Conservation (phyloP, 1,140 invertebrate species). For the Lepidostoma basale region DNA sequence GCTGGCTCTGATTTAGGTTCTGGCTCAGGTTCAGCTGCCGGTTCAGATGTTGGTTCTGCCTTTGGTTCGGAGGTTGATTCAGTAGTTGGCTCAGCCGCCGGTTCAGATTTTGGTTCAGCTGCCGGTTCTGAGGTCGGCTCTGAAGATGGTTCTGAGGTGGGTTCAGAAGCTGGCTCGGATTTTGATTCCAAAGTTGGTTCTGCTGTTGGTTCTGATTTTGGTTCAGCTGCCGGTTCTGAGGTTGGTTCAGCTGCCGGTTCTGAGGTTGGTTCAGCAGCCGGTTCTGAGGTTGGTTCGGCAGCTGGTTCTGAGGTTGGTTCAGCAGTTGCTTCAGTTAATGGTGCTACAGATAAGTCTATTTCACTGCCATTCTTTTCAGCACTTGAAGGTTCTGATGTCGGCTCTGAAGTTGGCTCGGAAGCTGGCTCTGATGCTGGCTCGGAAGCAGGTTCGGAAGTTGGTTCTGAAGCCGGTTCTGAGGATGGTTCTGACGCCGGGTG, state of each 20-base stretch:
- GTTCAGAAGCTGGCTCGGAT: conserved; percentile 29
- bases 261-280: conserved; percentile 41
- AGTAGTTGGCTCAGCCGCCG: conserved; percentile 47
- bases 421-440: conserved; percentile 47
- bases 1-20: conserved; percentile 46
- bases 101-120: conserved; percentile 43
- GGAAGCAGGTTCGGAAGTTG: conserved; percentile 47
- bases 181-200: conserved; percentile 34
- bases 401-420: conserved; percentile 50
- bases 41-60: conserved; percentile 36
- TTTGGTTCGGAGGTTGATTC: conserved; percentile 46
- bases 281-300: conserved; percentile 48
- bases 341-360: conserved; percentile 48
- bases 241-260: conserved; percentile 34
- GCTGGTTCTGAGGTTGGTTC: conserved; percentile 43
- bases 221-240: conserved; percentile 23
- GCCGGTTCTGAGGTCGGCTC: conserved; percentile 49
- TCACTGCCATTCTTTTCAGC: no score
- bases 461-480: conserved; percentile 45
- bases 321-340: conserved; percentile 47
- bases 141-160: conserved; percentile 46
- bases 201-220: conserved; percentile 42
- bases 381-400: conserved; percentile 47
- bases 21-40: conserved; percentile 42
- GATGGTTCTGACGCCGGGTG: conserved; percentile 49